Conservation (phyloP, 2,797 vertebrate species). For the Coregonus suidteri region DNA sequence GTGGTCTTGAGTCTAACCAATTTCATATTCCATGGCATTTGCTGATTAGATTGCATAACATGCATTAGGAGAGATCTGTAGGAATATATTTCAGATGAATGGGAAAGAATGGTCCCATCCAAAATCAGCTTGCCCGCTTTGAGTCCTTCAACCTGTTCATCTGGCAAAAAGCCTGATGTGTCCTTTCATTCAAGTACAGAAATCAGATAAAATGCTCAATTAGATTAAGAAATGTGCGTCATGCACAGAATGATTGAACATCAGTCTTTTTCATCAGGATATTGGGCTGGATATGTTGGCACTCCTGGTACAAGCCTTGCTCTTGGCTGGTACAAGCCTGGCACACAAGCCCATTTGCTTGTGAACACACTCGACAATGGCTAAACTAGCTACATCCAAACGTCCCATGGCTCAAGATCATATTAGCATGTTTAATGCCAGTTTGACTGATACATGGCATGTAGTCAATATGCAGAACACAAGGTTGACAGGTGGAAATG, state of each 20-base stretch:
- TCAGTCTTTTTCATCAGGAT: neutral
- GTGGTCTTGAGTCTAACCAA: no score
- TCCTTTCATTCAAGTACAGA: neutral
- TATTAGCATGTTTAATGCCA: no score
- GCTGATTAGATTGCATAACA: no score
- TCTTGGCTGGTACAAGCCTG: neutral
- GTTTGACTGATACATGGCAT: no score
- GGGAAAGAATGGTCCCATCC: no score
- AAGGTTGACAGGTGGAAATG: neutral
- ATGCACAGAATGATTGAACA: neutral
- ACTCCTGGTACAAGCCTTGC: neutral
- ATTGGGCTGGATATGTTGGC: neutral
- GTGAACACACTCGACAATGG: neutral
- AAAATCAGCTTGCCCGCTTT: no score
- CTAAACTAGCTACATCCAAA: neutral
- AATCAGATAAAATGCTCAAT: neutral
- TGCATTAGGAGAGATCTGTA: no score
- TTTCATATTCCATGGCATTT: no score
- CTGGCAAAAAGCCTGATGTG: neutral
- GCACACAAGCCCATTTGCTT: neutral
- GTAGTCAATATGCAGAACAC: neutral
- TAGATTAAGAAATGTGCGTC: neutral
- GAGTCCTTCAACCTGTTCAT: no score
- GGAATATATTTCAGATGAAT: no score
- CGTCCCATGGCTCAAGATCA: no score